phyloP scores from a whole-genome alignment of 2,888 invertebrate genomes.

The Platycnemis pennipes region DNA sequence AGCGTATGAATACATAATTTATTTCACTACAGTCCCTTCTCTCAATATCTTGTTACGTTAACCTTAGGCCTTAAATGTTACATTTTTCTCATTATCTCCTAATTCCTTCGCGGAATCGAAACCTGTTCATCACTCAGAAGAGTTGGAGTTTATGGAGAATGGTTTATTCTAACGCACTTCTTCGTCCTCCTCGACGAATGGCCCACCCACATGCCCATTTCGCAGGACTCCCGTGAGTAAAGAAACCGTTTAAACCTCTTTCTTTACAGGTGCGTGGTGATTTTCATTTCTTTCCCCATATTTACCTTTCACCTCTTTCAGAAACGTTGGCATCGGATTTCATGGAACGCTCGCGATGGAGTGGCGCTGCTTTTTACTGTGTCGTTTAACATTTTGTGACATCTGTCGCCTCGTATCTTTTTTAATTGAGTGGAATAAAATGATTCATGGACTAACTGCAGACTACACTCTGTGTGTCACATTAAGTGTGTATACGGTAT shows the following conservation, averaged over 20 bases:
- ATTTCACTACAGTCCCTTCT: neutral
- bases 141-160: neutral
- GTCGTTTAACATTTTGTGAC: neutral
- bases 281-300: neutral
- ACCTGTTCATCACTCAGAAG: neutral
- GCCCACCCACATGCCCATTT: neutral
- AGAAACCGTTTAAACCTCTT: neutral
- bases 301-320: neutral
- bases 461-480: too few relatives aligned
- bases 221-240: neutral
- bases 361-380: neutral
- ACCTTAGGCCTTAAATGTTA: neutral
- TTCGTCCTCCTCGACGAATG: neutral
- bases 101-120: slow-evolving; percentile 4
- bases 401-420: neutral
- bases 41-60: neutral
- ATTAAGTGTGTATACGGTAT: too few relatives aligned
- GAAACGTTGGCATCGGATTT: slow-evolving; percentile 24
- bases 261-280: slow-evolving; percentile 9
- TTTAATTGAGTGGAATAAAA: too few relatives aligned
- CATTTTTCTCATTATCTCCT: neutral
- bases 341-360: slow-evolving; percentile 15
- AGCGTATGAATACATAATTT: neutral
- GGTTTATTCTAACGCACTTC: neutral
- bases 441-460: too few relatives aligned